Percentiles rank a stretch among this genome's conserved stretches.
Evolutionary conservation across 2,888 invertebrate genomes (phyloP).

Genomic region (Nemoura dubitans): DNA sequence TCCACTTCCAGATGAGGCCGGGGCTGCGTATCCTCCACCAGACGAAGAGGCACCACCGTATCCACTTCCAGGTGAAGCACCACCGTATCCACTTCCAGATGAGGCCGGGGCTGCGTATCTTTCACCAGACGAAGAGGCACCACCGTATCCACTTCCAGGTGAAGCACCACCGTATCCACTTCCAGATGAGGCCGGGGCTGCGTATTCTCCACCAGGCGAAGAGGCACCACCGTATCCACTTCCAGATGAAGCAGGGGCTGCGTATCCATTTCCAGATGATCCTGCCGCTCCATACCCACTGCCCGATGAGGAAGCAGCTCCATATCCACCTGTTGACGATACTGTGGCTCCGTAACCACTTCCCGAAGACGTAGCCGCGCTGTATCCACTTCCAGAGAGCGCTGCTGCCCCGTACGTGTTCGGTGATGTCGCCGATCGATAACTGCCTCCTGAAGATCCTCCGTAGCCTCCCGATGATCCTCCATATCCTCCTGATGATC

Average conservation of each 20-base stretch:
- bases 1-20: background rate
- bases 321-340: background rate
- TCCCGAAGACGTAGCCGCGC: too few species aligned
- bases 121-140: background rate
- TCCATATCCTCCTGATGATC: background rate
- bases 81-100: conserved; percentile 4
- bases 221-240: background rate
- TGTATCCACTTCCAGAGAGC: background rate
- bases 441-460: background rate
- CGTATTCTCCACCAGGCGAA: background rate
- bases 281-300: background rate
- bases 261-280: background rate
- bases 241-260: background rate
- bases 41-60: background rate
- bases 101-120: background rate
- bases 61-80: background rate
- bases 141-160: background rate
- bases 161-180: background rate
- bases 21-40: background rate
- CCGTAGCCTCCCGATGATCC: background rate
- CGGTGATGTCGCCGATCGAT: background rate
- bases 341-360: background rate
- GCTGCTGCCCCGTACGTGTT: background rate
- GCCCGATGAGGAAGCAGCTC: background rate
- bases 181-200: background rate